Evolutionary conservation across 2,113 vertebrate genomes (phyloP).

Genomic region (Albula goreensis): DNA sequence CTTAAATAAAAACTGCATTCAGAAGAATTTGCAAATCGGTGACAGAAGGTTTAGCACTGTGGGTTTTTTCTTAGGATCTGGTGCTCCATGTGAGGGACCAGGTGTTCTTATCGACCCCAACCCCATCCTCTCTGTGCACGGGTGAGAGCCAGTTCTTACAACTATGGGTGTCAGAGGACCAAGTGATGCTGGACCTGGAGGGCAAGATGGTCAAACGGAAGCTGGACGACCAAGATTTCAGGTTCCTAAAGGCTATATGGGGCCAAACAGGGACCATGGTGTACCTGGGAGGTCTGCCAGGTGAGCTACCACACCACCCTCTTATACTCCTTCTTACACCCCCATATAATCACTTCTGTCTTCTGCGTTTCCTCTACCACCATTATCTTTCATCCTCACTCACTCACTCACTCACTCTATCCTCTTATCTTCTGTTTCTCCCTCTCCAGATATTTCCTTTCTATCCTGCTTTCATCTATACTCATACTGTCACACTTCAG

Average conservation of each 20-base stretch:
- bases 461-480: background rate
- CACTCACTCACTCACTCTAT: background rate
- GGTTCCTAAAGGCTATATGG: constrained; percentile 33
- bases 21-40: background rate
- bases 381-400: background rate
- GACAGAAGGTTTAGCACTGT: background rate
- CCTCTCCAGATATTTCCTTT: background rate
- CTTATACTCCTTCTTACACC: background rate
- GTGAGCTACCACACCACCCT: background rate
- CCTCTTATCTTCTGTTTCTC: background rate
- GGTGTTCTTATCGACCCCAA: constrained; percentile 1
- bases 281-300: constrained; percentile 36
- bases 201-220: constrained; percentile 7
- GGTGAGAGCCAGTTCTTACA: constrained; percentile 29
- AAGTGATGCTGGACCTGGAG: background rate
- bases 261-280: constrained; percentile 23
- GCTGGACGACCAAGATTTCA: constrained; percentile 14
- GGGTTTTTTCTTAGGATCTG: background rate
- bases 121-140: constrained; percentile 22
- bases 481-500: background rate
- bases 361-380: background rate
- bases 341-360: background rate
- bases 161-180: constrained; percentile 1
- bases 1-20: background rate
- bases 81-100: background rate